These are phyloP conservation scores for Paralinhomoeus sp. DNA, from an alignment of 2,888 invertebrate species.

Conservation along the genomic window DNA sequence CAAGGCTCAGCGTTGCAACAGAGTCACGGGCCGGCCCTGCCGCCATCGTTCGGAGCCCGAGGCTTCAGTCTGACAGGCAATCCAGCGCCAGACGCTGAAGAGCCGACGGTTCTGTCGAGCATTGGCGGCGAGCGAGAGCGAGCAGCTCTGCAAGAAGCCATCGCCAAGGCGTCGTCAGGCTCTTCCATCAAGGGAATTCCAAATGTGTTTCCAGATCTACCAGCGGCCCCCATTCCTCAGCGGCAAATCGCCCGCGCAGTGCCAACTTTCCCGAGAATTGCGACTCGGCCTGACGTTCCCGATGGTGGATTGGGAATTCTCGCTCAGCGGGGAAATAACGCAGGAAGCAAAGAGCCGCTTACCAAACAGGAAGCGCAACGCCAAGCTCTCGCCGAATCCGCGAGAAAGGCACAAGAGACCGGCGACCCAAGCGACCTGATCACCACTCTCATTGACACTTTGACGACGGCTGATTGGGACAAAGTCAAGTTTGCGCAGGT, in stretches of 20 bases:
- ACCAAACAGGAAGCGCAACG: too few relatives aligned
- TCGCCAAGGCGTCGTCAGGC: slow-evolving; percentile 3
- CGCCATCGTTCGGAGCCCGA: slow-evolving; percentile 20
- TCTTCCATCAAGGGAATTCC: slow-evolving; percentile 25
- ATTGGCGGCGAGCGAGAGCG: too few relatives aligned
- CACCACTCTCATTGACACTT: too few relatives aligned
- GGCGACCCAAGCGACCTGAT: too few relatives aligned
- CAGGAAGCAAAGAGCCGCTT: not conserved
- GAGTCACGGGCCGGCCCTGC: slow-evolving; percentile 3
- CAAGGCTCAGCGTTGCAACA: too few relatives aligned
- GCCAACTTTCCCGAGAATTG: slow-evolving; percentile 8
- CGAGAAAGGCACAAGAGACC: too few relatives aligned
- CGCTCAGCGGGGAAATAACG: too few relatives aligned
- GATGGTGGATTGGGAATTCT: slow-evolving; percentile 18
- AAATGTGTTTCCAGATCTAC: slow-evolving; percentile 20
- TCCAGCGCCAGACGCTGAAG: not conserved
- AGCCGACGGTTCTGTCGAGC: slow-evolving; percentile 8
- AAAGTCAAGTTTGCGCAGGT: too few relatives aligned
- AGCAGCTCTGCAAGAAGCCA: too few relatives aligned
- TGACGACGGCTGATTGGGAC: not conserved
- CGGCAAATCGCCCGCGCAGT: not conserved
- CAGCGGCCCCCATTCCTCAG: slow-evolving; percentile 12
- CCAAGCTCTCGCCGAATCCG: too few relatives aligned
- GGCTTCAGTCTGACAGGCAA: slow-evolving; percentile 14
- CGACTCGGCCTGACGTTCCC: slow-evolving; percentile 14